Base-by-base conservation (phyloP, 2,797 vertebrate genomes). In the Psittacula echo region DNA sequence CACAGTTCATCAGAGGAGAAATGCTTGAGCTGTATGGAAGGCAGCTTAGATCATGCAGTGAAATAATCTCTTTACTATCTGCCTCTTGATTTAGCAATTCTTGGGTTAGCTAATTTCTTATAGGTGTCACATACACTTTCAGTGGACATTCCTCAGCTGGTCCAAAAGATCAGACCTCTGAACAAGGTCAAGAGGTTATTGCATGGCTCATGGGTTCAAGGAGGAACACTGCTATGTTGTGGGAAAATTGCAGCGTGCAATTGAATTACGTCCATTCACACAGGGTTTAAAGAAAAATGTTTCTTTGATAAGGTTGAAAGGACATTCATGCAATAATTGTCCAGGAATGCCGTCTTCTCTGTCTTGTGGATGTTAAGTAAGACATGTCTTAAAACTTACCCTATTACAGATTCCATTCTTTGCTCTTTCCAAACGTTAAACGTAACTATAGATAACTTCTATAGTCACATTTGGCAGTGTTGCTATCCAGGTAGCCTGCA, bases 401-500 rank as follows among this genome's bases (percentile, higher is more conserved):
- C 44, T 80, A 34, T 60, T 76, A 37, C 12, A 45, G 81, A 65
- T 42, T 0, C 4, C 39, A 47, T 91, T 68, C 47, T 75, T 32
- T 67, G 29, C n/a, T 71, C 47, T 84, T 91, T 76, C 27, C 27
- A 87, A 54, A 86, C 20, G 20, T 93, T 67, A 65, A 86, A 42
- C 22, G 30, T 60, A 93, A 50, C 54, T 92, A 51, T 51, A 90
- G 86, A 85, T 78, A 96, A 86, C 34, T 61, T 84, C 34, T 37
- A 37, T 37, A 60, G 58, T 37, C 74, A 89, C 74, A 71, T 82
- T 87, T 94, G 90, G 83, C 77, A 93, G 64, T 1, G 1, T 21
- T 79, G 42, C 24, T 89, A 39, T 89, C 41, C 85, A 74, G 53
- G 48, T 91, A 80, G 85, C 61, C 68, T 93, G 94, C 71, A 94